These are phyloP conservation scores for Eulemur rufifrons DNA, from an alignment of 2,113 vertebrate genomes.

Conservation along the genomic window DNA sequence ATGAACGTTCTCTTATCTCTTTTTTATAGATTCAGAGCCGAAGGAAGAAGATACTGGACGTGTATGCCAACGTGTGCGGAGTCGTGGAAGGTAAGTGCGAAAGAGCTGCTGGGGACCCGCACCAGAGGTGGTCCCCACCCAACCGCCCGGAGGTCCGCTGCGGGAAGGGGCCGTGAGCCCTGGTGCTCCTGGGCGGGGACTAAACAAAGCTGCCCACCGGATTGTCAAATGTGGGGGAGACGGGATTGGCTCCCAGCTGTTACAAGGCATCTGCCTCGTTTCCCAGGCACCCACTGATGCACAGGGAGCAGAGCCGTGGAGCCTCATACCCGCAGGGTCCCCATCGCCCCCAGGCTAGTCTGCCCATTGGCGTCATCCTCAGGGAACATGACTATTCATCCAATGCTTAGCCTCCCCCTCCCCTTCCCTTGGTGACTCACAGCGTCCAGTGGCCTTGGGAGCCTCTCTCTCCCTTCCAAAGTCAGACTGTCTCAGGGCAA, in stretches of 20 bases:
- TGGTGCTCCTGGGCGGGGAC: background rate
- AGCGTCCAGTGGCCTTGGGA: too few relatives aligned
- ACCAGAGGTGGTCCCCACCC: background rate
- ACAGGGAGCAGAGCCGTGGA: background rate
- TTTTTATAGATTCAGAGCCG: conserved; percentile 93
- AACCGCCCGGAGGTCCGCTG: rapidly evolving
- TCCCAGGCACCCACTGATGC: background rate
- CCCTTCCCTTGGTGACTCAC: background rate
- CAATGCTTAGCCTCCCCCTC: background rate
- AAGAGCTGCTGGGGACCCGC: rapidly evolving
- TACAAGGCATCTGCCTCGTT: background rate
- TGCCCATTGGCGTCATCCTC: too few relatives aligned
- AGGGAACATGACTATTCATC: background rate
- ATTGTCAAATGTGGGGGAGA: background rate
- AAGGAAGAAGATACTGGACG: conserved; percentile 97
- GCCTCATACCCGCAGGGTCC: background rate
- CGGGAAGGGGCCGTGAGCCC: background rate
- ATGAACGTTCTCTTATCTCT: background rate
- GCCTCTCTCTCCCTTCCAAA: background rate
- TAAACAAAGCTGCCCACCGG: background rate
- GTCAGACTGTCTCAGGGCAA: background rate
- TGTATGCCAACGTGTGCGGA: conserved; percentile 93
- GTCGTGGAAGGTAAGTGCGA: conserved; percentile 91
- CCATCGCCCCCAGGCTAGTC: background rate
- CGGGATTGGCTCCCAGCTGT: background rate